These are phyloP conservation scores for Athrips mouffetella DNA, from an alignment of 2,888 invertebrate species.

Conservation along the genomic window DNA sequence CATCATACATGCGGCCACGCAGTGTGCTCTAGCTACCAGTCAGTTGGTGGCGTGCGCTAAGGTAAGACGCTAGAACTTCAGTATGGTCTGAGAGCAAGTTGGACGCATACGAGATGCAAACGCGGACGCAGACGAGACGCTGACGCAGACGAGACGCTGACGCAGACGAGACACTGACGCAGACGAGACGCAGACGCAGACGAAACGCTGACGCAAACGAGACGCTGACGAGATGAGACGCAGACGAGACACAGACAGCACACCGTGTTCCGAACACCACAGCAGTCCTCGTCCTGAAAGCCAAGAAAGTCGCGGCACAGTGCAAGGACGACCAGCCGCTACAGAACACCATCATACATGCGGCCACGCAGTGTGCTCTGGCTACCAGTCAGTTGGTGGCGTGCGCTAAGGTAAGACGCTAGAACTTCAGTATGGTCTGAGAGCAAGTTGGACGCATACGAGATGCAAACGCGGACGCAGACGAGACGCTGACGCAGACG, in stretches of 20 bases:
- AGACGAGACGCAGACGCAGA: too few species aligned
- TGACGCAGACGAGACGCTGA: too few species aligned
- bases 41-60: slow-evolving; percentile 98
- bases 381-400: slow-evolving; percentile 99
- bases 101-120: too few species aligned
- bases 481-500: too few species aligned
- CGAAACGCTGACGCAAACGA: too few species aligned
- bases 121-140: too few species aligned
- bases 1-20: slow-evolving; percentile 97
- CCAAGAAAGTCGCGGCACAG: slow-evolving; percentile 96
- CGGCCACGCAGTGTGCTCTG: slow-evolving; percentile 97
- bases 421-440: neutral
- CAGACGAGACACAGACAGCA: too few species aligned
- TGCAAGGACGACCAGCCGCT: slow-evolving; percentile 88
- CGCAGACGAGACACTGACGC: too few species aligned
- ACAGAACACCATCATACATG: slow-evolving; percentile 94
- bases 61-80: slow-evolving; percentile 55
- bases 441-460: too few species aligned
- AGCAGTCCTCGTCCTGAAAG: slow-evolving; percentile 95
- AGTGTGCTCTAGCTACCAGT: slow-evolving; percentile 97
- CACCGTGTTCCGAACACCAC: slow-evolving; percentile 99
- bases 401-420: slow-evolving; percentile 87
- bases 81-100: too few species aligned
- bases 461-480: too few species aligned
- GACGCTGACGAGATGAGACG: too few species aligned